Conservation (phyloP, 1,140 invertebrate genomes). For the Drosophila obscura region DNA sequence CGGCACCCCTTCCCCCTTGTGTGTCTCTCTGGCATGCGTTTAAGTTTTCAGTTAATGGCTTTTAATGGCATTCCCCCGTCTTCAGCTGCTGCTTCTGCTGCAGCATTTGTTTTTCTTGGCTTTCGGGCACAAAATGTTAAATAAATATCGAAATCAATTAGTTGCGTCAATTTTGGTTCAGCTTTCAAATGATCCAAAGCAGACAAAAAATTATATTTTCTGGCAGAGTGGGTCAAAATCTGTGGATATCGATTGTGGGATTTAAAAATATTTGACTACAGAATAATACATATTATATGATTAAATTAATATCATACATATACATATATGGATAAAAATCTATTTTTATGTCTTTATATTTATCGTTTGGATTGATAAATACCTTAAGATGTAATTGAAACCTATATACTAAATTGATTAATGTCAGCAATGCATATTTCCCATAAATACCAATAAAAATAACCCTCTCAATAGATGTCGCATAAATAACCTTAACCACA, state of each 20-base stretch:
- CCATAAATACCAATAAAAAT: slow-evolving; percentile 15
- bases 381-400: too few species aligned
- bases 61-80: slow-evolving; percentile 70
- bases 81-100: slow-evolving; percentile 11
- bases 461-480: slow-evolving; percentile 4
- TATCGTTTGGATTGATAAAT: neutral
- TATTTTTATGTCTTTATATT: neutral
- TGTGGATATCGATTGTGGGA: too few species aligned
- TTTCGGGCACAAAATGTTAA: slow-evolving; percentile 61
- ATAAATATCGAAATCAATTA: slow-evolving; percentile 80
- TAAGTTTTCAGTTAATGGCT: slow-evolving; percentile 82
- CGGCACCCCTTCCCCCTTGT: slow-evolving; percentile 6
- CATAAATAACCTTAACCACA: slow-evolving; percentile 34
- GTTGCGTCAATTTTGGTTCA: slow-evolving; percentile 67
- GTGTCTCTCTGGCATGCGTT: slow-evolving; percentile 73
- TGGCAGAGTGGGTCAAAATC: too few species aligned
- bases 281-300: neutral
- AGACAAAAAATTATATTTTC: neutral
- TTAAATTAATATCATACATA: neutral
- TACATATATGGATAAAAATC: neutral
- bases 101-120: slow-evolving; percentile 42
- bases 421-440: neutral
- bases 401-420: too few species aligned
- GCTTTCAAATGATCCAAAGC: slow-evolving; percentile 25
- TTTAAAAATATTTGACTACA: too few species aligned